Conservation (phyloP, 2,797 vertebrate genomes). For the Halcyon leucocephala region DNA sequence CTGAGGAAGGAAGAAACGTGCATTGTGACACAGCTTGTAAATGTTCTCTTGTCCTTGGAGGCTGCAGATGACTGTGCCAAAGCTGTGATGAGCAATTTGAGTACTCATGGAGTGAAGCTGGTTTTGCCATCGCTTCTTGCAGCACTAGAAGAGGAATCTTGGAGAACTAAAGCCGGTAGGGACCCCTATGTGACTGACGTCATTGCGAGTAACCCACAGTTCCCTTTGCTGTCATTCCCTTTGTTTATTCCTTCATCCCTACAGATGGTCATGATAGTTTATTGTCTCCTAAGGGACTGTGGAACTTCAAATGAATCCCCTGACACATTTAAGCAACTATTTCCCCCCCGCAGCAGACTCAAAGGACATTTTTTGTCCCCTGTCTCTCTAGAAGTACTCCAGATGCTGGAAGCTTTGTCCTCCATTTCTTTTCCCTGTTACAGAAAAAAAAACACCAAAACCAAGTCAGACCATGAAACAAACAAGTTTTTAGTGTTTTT, state of each 20-base stretch:
- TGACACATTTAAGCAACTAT: not conserved
- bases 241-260: not conserved
- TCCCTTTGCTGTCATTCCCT: not conserved
- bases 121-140: conserved; percentile 95
- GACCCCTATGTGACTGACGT: not conserved
- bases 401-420: not conserved
- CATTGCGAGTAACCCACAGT: not conserved
- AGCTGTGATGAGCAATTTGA: conserved; percentile 98
- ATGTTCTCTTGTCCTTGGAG: conserved; percentile 77
- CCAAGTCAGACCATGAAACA: not conserved
- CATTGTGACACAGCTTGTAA: conserved; percentile 24
- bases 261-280: not conserved
- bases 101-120: conserved; percentile 97
- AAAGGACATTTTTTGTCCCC: not conserved
- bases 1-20: not conserved
- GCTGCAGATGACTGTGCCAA: conserved; percentile 99
- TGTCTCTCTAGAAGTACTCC: not conserved
- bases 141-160: conserved; percentile 97
- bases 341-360: not conserved
- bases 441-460: not conserved
- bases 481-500: not conserved
- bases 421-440: not conserved
- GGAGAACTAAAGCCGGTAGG: conserved; percentile 98
- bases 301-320: not conserved
- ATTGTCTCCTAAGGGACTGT: not conserved